Evolutionary conservation across 2,797 vertebrate species (phyloP), one percentile per base, ranked within the genome.

Genomic region (Luscinia megarhynchos): DNA sequence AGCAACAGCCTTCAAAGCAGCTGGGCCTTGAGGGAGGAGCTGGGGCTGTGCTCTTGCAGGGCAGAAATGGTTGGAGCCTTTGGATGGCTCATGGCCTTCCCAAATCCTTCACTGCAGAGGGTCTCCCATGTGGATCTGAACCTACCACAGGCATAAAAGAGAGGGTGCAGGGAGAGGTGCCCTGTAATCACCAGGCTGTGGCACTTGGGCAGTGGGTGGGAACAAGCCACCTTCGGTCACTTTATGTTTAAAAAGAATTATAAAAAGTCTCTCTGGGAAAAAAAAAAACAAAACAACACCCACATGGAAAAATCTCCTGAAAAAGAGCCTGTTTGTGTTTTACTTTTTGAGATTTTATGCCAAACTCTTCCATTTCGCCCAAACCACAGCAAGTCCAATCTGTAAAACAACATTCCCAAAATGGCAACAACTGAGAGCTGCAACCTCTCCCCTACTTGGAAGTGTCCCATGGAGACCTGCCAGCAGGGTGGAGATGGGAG

Each of bases 361-460:
- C 94, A 95, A 91, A 91, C 77, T 91, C 85, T 91, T 89, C 79
- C 77, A 94, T 90, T 97, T 90, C n/a, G 3, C 86, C 86, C 94
- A 96, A 95, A 93, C 91, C 93, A 57, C 89, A 95, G 92, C 74
- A 68, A 81, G 74, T 75, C 90, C 76, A 73, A 29, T 93, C 94
- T 93, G 84, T 95, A 93, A 86, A 95, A 96, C 88, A 96, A 68
- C 95, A 82, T 88, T 95, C 94, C 95, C 86, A 76, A 96, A 97
- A 95, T 84, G 94, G 92, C 93, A 96, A 91, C 85, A 70, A 78
- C 74, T 83, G 75, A 93, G 80, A 91, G 58, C 94, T 73, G 84
- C 92, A 93, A 97, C 97, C 97, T 98, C 93, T 97, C 78, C 94
- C 96, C 97, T 94, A 96, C 82, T 97, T 97, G 97, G 97, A 95